Evolutionary conservation across 37 sponge, comb jelly and placozoan genomes (phyloP), one percentile per base, ranked within the genome.

Genomic region (Haliclona indistincta): DNA sequence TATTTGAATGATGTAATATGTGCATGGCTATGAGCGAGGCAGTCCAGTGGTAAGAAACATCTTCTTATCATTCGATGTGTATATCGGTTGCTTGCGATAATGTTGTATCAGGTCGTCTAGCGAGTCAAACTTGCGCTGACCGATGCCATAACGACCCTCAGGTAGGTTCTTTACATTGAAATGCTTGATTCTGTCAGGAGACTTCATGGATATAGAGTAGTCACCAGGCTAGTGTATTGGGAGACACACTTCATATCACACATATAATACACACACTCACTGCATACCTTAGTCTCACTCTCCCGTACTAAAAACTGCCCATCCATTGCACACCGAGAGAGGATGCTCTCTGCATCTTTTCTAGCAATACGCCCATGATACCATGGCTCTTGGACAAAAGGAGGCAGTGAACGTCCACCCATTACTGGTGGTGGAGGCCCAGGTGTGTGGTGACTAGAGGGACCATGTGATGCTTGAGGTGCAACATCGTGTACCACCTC

Each of bases 171-270:
- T 86, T 6, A 96, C 84, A 64, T 86, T 86, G 69, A 96, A 96
- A 73, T 96, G 97, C 66, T 96, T 96, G 64, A 89, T 85, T 70
- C 86, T 74, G 34, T 86, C 89, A n/a, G 91, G 85, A 10, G 97
- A 90, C 69, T 96, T 96, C 90, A 96, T 82, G 3, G 97, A 96
- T 56, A 96, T 84, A 0, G 97, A 96, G 68, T 68, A 96, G 51
- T 96, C 93, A 28, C 97, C 97, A 45, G 90, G 87, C 97, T 95
- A 73, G 2, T 53, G 1, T 47, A 15, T 15, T 15, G 15, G 10
- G 51, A 47, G 51, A 15, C 15, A 47, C 15, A 47, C 10, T 47
- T 25, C 28, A 58, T 58, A 6, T 58, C 60, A 58, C 28, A 58
- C 25, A 58, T 20, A n/a, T n/a, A 58, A 58, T n/a, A 6, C 25